Evolutionary conservation across 2,888 invertebrate species (phyloP), one percentile per base, ranked within the genome.

Genomic region (Plagodis pulveraria): DNA sequence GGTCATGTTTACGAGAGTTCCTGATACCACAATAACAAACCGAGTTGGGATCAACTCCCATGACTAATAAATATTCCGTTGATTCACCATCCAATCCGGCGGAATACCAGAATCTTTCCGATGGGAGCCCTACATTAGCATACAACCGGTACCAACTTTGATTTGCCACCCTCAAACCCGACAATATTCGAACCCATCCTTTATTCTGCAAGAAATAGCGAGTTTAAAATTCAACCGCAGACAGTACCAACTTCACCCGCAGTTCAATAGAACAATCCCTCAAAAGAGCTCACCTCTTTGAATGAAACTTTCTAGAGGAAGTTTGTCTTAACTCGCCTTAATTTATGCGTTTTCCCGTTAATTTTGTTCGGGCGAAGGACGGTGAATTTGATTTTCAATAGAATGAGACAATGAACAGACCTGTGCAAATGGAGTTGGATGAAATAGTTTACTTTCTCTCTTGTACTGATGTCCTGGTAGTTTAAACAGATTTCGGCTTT

Each of bases 21-120:
- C 54, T 63, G 66, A 71, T 70, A 70, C 70, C 71, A 69, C 72
- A 78, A 75, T 74, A 74, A 81, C 77, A 74, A 80, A 76, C 76
- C 68, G 65, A 71, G 67, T 61, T 67, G 66, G 68, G 70, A 75
- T 77, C 73, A 72, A 83, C 76, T 87, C 90, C 87, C 86, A 69
- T 70, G 76, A 65, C 87, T 87, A 86, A 88, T 89, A 90, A 87
- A 90, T 89, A 89, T 88, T 87, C 89, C 86, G 85, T 87, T 86
- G 86, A 87, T 83, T 87, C 82, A 78, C 78, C 82, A 84, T 85
- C 86, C 89, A 85, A 88, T 87, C 86, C 86, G 79, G 73, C 74
- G 72, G 80, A 77, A 78, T 80, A 74, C 67, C 78, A 71, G 78
- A 89, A 89, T 89, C 87, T 86, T 88, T 86, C 89, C 87, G 77